phyloP scores from a whole-genome alignment of 1,140 invertebrate species.

The Camponotus pennsylvanicus region DNA sequence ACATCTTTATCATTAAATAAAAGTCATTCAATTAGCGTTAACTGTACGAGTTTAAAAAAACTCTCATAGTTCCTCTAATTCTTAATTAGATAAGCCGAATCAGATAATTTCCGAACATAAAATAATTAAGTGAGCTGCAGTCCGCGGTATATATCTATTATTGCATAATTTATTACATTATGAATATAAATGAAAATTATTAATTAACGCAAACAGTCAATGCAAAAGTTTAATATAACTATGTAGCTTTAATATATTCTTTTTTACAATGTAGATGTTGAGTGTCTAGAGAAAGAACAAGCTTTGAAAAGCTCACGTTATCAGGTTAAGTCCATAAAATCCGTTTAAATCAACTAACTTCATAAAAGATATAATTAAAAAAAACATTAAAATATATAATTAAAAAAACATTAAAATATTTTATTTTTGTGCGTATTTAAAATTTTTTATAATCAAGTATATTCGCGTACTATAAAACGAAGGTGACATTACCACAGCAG shows the following conservation, averaged over 20 bases:
- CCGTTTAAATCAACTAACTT: slow-evolving; percentile 2
- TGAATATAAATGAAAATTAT: slow-evolving; percentile 14
- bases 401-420: neutral
- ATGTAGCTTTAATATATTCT: neutral
- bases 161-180: neutral
- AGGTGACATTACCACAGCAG: neutral
- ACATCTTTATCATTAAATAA: slow-evolving; percentile 1
- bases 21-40: slow-evolving; percentile 11
- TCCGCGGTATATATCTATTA: neutral
- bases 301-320: neutral
- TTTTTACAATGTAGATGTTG: slow-evolving; percentile 9
- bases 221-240: neutral
- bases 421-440: neutral
- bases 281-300: neutral
- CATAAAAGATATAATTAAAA: slow-evolving; percentile 21
- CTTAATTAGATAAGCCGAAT: neutral
- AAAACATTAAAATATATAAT: slow-evolving; percentile 23
- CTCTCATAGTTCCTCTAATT: neutral
- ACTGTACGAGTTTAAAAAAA: neutral
- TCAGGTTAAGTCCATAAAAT: neutral
- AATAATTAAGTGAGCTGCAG: neutral
- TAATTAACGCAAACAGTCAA: neutral
- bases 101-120: slow-evolving; percentile 1
- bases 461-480: neutral
- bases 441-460: neutral